These are phyloP conservation scores for Mycetomoellerius zeteki DNA, from an alignment of 1,140 invertebrate species.

Conservation along the genomic window DNA sequence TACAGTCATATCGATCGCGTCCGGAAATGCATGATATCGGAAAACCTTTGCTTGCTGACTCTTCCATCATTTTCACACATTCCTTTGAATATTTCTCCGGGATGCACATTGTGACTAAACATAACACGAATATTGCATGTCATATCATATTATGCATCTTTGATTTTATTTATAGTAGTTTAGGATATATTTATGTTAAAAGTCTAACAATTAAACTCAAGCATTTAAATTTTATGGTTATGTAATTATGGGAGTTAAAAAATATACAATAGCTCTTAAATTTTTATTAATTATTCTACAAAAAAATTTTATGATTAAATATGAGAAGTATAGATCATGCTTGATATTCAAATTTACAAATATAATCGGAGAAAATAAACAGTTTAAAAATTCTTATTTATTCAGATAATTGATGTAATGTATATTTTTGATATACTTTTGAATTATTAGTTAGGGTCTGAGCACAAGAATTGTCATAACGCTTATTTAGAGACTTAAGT, in stretches of 20 bases:
- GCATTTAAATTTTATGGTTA: not conserved
- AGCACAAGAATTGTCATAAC: too few species aligned
- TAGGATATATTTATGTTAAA: not conserved
- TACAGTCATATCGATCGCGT: slow-evolving; percentile 92
- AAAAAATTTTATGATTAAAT: not conserved
- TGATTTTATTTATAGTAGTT: not conserved
- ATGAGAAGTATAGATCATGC: not conserved
- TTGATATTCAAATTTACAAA: not conserved
- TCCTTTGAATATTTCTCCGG: slow-evolving; percentile 88
- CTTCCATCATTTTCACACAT: slow-evolving; percentile 90
- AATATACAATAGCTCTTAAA: not conserved
- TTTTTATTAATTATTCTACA: not conserved
- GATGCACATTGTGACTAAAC: slow-evolving; percentile 91
- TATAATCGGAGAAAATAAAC: not conserved
- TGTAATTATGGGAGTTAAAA: not conserved
- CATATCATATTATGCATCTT: too few species aligned
- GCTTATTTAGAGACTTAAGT: too few species aligned
- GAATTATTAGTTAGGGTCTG: too few species aligned
- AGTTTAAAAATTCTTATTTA: not conserved
- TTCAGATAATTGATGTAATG: not conserved
- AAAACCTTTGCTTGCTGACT: slow-evolving; percentile 89
- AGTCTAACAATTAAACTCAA: not conserved
- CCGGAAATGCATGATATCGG: slow-evolving; percentile 90
- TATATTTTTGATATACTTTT: not conserved
- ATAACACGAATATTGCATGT: not conserved